Evolutionary conservation across 2,888 invertebrate species (phyloP), one percentile per base, ranked within the genome.

Genomic region (Tenthredo amoena): DNA sequence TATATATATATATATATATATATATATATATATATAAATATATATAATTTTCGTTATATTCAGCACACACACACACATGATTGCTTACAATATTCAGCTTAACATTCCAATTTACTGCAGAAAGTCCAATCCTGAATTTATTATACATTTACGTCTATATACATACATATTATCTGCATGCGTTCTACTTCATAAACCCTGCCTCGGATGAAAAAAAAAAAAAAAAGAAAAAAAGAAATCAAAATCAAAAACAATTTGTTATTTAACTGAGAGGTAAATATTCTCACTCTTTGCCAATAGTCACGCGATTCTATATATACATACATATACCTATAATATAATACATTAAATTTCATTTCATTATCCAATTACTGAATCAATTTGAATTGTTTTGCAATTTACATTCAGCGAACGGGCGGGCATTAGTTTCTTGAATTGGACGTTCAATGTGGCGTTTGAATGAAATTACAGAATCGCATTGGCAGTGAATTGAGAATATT

Each of bases 401-500:
- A 58, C 12, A 81, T 62, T 37, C 62, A 40, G 12, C 34, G n/a
- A 77, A 34, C 18, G 9, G 2, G 21, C 31, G 62, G 58, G 62
- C 58, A 40, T 58, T 62, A 40, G 81, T 21, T 62, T 21, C 40
- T 81, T 81, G 62, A 26, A 81, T 81, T 62, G 7, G 3, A 40
- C 12, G 40, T 81, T 81, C 62, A 81, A 81, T 62, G 18, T 40
- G 21, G 37, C 81, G 81, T 62, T 81, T 81, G 21, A 81, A 81
- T 81, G 21, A 62, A 62, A 62, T 81, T 81, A 62, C 81, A 50
- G 89, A 87, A 88, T 89, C 88, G 88, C 88, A 88, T 89, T 89
- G 90, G 90, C 90, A 89, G 87, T 90, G 88, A 88, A 89, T 89
- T 90, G 91, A 90, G 90, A 90, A 90, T 91, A 91, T 91, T 90